Percentiles rank a stretch among this genome's conserved stretches.
phyloP scores from a whole-genome alignment of 1,140 invertebrate genomes.

The Trichomalopsis sarcophagae region DNA sequence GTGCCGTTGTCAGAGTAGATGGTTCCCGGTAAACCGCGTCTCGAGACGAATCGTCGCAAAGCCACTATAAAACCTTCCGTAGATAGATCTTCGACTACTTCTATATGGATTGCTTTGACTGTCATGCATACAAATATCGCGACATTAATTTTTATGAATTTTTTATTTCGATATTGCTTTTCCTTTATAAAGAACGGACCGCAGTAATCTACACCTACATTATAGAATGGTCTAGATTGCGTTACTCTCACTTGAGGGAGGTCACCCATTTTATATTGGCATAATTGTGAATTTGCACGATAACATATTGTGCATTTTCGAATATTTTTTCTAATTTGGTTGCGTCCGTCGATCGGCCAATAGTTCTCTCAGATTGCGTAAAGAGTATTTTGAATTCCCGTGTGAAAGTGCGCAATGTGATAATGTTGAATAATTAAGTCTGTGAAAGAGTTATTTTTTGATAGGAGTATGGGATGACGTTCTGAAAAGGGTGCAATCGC shows the following conservation, averaged over 20 bases:
- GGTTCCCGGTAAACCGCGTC: not conserved
- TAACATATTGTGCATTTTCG: not conserved
- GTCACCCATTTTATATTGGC: not conserved
- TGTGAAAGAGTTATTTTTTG: not conserved
- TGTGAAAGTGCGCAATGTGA: not conserved
- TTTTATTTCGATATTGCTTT: not conserved
- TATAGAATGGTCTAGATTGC: not conserved
- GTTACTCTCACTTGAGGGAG: not conserved
- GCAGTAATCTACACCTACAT: not conserved
- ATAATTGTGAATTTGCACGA: not conserved
- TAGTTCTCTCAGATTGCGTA: not conserved
- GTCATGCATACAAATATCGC: constrained; percentile 7
- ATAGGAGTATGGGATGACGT: not conserved
- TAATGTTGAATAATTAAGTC: constrained; percentile 3
- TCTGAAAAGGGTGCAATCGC: not conserved
- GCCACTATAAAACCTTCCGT: not conserved
- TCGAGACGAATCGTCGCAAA: not conserved
- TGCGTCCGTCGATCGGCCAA: not conserved
- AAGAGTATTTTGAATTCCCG: not conserved
- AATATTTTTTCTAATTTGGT: not conserved
- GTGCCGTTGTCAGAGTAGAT: constrained; percentile 5
- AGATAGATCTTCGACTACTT: not conserved
- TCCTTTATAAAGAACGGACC: constrained; percentile 14
- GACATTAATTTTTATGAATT: not conserved
- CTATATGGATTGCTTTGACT: not conserved